Evolutionary conservation across 2,888 invertebrate species (phyloP), one percentile per base, ranked within the genome.

Genomic region (Exephanes ischioxanthus): DNA sequence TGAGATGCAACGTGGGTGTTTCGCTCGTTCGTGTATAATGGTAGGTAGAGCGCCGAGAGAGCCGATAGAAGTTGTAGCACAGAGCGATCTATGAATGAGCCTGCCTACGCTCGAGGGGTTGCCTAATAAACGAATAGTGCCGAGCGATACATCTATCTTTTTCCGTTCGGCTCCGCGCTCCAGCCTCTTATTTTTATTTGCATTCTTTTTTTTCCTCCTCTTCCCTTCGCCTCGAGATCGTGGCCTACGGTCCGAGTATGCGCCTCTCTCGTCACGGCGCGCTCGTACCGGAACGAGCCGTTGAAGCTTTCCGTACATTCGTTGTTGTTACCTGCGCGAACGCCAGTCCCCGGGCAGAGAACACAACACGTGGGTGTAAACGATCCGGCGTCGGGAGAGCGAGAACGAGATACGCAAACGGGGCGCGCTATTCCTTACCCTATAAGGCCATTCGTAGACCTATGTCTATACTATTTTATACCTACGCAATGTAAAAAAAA

Each of bases 81-180:
- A 72, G 76, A 61, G 81, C 53, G 86, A 84, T 87, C 90, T 91
- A 90, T 91, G 92, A 93, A 93, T 93, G 93, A 90, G 87, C 85
- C 92, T 90, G 87, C 93, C 93, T 90, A 93, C 93, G 90, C 91
- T 84, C 81, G 76, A 77, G 63, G 86, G 86, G 89, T 91, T 92
- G 89, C 89, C 90, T 90, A 91, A 93, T 90, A 91, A 90, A 91
- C 91, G 90, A 91, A 83, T 70, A 82, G 82, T 80, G 45, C n/a
- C 16, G 55, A 14, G 45, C 79, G 45, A 41, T 75, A 58, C 72
- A 58, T 83, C 58, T 68, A 51, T 83, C 63, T 72, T 33, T 58
- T 51, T 67, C 45, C n/a, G n/a, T 6, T 76, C 48, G 37, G 30
- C 61, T 68, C 71, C 51, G 37, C 72, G 58, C 68, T 78, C 67